Evolutionary conservation across 1,140 invertebrate genomes (phyloP), one percentile per base, ranked within the genome.

Genomic region (Eupeodes corollae): DNA sequence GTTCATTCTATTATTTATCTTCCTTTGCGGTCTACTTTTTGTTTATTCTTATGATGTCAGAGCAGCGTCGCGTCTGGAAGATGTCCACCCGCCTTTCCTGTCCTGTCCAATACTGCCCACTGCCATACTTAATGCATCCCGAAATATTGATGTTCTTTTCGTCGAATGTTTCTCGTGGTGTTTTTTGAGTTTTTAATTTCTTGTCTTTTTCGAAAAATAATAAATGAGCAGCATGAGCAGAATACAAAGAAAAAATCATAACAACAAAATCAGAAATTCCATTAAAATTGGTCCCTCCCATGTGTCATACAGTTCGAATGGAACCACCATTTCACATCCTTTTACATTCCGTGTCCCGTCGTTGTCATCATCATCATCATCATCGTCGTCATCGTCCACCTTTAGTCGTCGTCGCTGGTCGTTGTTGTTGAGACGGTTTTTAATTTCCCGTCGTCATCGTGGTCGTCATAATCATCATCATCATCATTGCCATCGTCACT

Each of bases 261-360:
- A 32, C 26, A 26, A 26, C 3, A 26, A 26, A 26, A 26, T 26
- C 21, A 34, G 41, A 48, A 48, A 48, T 48, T 48, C 46, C 46
- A 48, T 48, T 48, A 48, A 48, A 48, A 48, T 42, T 42, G 46
- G 41, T 33, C 34, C 46, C 46, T 42, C 46, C 46, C 46, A 48
- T 48, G 46, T 48, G 46, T 48, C 46, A 48, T 40, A 48, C 45
- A 47, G 45, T 47, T 47, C 45, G 40, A 38, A 40, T 21, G 45
- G 32, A 47, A 33, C 35, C 37, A 47, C 21, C 21, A 26, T 26
- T 26, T 26, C 21, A 26, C 21, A 26, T 26, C 21, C 21, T 26
- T 26, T 5, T 26, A 26, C 21, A 5, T 26, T 26, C 8, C 21
- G 21, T 26, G 21, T 26, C 21, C 21, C 21, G 21, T 26, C 21